Evolutionary conservation across 2,888 invertebrate species (phyloP).

Genomic region (Plagodis dolabraria): DNA sequence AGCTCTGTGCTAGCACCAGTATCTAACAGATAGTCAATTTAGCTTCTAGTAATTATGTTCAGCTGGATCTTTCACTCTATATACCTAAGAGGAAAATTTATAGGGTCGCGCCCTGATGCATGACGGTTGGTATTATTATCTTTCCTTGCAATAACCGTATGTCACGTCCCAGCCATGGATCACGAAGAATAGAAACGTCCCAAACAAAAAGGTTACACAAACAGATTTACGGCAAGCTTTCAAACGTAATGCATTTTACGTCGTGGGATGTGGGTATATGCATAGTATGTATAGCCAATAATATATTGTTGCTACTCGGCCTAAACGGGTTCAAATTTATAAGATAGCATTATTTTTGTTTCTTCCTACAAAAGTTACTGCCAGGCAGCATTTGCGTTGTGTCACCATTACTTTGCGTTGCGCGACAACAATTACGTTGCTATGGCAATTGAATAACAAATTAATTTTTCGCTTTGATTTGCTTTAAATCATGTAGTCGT

Average conservation of each 20-base stretch:
- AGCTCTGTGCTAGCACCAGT: neutral
- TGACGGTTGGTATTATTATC: slow-evolving; percentile 27
- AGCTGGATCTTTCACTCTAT: slow-evolving; percentile 3
- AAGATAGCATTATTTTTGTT: too few species aligned
- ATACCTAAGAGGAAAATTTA: slow-evolving; percentile 21
- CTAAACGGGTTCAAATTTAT: too few species aligned
- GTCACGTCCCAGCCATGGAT: slow-evolving; percentile 25
- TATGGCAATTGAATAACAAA: too few species aligned
- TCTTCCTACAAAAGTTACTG: too few species aligned
- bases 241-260: slow-evolving; percentile 5
- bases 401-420: too few species aligned
- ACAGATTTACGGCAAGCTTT: slow-evolving; percentile 4
- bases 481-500: too few species aligned
- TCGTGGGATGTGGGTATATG: neutral
- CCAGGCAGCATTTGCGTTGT: too few species aligned
- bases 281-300: too few species aligned
- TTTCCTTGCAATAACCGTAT: slow-evolving; percentile 26
- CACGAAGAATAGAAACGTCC: slow-evolving; percentile 14
- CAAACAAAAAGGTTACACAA: slow-evolving; percentile 11
- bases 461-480: too few species aligned
- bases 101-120: slow-evolving; percentile 26
- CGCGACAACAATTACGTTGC: too few species aligned
- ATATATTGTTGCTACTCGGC: too few species aligned
- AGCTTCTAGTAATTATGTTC: slow-evolving; percentile 2
- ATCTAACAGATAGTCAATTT: neutral